Evolutionary conservation across 2,113 vertebrate species (phyloP), one percentile per base, ranked within the genome.

Genomic region (Forbesichthys papilliferus): DNA sequence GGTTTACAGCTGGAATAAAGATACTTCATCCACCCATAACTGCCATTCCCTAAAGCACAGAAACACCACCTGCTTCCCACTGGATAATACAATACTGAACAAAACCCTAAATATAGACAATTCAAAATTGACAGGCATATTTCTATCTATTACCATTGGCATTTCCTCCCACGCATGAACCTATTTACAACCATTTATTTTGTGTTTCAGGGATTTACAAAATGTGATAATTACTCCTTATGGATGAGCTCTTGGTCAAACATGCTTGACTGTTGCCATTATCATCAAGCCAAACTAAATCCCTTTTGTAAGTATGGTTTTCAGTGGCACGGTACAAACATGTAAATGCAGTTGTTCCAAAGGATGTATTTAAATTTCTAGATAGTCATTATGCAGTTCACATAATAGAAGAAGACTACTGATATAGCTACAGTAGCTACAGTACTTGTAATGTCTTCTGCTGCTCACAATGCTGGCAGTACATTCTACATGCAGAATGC

Each of bases 1-100:
- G 55, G 20, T 11, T 27, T 9, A 16, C 63, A 36, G 57, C 9
- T 33, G 14, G 11, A 63, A 62, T 57, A 56, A 71, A 68, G 56
- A 57, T 61, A 12, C 33, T 60, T 8, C 14, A 4, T 0, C 53
- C 14, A n/a, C 1, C 53, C 6, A 27, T 27, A n/a, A 18, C 53
- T 16, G 14, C n/a, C 53, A 55, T 16, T 18, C 53, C n/a, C 53
- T 9, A n/a, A 42, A 8, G 36, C 36, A 58, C 56, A 58, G 12
- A 12, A 9, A 13, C 56, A 58, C 13, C 52, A 54, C 52, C 49
- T 51, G 36, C 49, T 11, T 51, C 49, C 49, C 3, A 51, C 49
- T 4, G 49, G 10, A 11, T 51, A 51, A 51, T 42, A 51, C 11
- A 51, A 51, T 13, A 51, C 8, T 6, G 36, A 42, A 51, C 11